These are phyloP conservation scores for Catocala fraxini DNA, from an alignment of 2,888 invertebrate species.

Conservation along the genomic window DNA sequence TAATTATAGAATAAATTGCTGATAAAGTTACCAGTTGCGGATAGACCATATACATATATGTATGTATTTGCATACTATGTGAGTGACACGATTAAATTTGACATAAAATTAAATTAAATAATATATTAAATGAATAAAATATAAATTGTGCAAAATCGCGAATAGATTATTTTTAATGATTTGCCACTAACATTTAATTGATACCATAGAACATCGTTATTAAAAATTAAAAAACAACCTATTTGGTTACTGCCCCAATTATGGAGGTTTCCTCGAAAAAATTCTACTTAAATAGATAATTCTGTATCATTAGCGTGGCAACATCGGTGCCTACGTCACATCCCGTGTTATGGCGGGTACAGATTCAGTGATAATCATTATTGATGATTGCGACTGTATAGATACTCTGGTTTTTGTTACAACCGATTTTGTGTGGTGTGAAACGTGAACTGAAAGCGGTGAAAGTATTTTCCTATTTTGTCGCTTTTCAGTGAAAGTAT, in stretches of 20 bases:
- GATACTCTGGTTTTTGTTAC: constrained; percentile 73
- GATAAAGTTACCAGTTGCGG: too few relatives aligned
- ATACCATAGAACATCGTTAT: too few relatives aligned
- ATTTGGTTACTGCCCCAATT: constrained; percentile 38
- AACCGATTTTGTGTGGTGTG: constrained; percentile 56
- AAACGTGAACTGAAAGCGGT: constrained; percentile 35
- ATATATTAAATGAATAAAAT: too few relatives aligned
- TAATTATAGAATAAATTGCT: too few relatives aligned
- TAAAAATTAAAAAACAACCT: constrained; percentile 25
- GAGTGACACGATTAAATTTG: too few relatives aligned
- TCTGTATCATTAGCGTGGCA: constrained; percentile 51
- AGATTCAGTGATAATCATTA: constrained; percentile 84
- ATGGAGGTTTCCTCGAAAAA: constrained; percentile 25
- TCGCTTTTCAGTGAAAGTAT: too few relatives aligned
- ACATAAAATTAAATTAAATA: too few relatives aligned
- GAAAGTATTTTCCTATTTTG: background rate
- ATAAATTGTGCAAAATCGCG: too few relatives aligned
- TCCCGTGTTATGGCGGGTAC: constrained; percentile 67
- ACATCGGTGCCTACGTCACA: constrained; percentile 62
- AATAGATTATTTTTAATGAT: too few relatives aligned
- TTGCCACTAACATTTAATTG: too few relatives aligned
- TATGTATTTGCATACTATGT: too few relatives aligned
- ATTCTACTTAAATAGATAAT: constrained; percentile 43
- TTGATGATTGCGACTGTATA: constrained; percentile 81
- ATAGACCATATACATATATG: too few relatives aligned